A percentile compares a stretch with the other conserved stretches of the same genome.
Evolutionary conservation across 2,113 vertebrate genomes (phyloP).

Genomic region (Prinia subflava): DNA sequence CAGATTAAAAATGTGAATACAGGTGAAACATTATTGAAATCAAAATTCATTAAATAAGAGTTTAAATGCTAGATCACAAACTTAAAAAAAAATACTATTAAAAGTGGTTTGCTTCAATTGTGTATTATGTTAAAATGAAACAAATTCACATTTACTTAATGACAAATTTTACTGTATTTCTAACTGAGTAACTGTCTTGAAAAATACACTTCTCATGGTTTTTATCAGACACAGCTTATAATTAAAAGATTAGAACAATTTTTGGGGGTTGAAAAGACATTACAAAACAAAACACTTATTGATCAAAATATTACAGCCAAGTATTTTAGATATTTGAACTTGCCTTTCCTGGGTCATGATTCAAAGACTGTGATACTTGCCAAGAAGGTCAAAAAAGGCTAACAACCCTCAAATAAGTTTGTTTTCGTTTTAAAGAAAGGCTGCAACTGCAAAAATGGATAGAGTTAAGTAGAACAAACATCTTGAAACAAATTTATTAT

Average conservation of each 20-base stretch:
- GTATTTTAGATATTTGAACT: constrained; percentile 64
- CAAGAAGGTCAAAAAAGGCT: constrained; percentile 14
- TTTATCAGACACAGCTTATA: constrained; percentile 56
- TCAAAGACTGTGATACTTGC: constrained; percentile 52
- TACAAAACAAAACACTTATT: constrained; percentile 68
- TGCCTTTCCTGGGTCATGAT: constrained; percentile 52
- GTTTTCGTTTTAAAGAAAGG: constrained; percentile 43
- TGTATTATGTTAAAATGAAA: constrained; percentile 30
- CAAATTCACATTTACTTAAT: constrained; percentile 34
- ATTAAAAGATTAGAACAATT: constrained; percentile 47
- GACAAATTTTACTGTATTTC: constrained; percentile 60
- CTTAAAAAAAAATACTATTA: constrained; percentile 39
- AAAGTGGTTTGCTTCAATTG: constrained; percentile 7
- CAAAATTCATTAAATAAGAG: constrained; percentile 28
- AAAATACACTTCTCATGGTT: constrained; percentile 67
- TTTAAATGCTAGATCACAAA: constrained; percentile 31
- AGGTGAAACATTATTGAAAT: constrained; percentile 52
- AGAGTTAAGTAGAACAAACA: constrained; percentile 30
- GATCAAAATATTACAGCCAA: constrained; percentile 58
- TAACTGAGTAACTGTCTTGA: constrained; percentile 53
- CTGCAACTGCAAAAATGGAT: constrained; percentile 57
- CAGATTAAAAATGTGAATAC: constrained; percentile 50
- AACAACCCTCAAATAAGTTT: constrained; percentile 49
- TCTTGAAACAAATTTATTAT: constrained; percentile 39
- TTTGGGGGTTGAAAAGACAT: constrained; percentile 56